Base-by-base conservation (phyloP, 2,113 vertebrate species). In the Tupaia chinensis region DNA sequence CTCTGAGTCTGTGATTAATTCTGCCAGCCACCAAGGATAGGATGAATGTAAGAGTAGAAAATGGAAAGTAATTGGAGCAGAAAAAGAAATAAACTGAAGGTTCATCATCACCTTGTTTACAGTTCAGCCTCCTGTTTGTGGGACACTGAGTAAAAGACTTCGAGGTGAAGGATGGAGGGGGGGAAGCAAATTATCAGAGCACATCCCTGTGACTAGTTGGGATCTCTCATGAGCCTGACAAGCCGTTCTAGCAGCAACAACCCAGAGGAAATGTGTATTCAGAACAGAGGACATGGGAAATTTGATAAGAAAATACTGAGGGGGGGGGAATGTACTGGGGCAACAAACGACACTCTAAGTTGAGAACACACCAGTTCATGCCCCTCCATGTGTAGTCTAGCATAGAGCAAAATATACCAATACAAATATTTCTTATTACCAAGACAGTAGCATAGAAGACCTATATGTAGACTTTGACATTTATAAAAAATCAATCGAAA, bases 1-100 rank as follows among this genome's bases (percentile, higher is more conserved):
- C 54, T 94, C 25, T 3, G n/a, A 58, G 60, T 60, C 53, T 90
- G 69, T 84, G 84, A 85, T 94, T 87, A 83, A 96, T 92, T 19
- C 53, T 85, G 1, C 73, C 53, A 54, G 16, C 69, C 60, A 70
- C 58, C 27, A 25, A 88, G 88, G 77, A 87, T 19, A 84, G 27
- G 73, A 34, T n/a, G 63, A 69, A 87, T 3, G 11, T 65, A 61
- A 22, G 23, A 92, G 68, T 34, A 32, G 23, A 95, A 73, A 81
- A 85, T 4, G 16, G 27, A 53, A 95, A 53, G 25, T 77, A 77
- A 93, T 22, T 85, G 87, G 88, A 80, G 69, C 53, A 92, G 58
- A 73, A 78, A 58, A 76, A 88, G 34, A 70, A 78, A 78, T 58
- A 69, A 60, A 15, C 68, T 3, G 7, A 87, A 93, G 60, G 44